Conservation (phyloP, 2,888 invertebrate species). For the Eupithecia inturbata region DNA sequence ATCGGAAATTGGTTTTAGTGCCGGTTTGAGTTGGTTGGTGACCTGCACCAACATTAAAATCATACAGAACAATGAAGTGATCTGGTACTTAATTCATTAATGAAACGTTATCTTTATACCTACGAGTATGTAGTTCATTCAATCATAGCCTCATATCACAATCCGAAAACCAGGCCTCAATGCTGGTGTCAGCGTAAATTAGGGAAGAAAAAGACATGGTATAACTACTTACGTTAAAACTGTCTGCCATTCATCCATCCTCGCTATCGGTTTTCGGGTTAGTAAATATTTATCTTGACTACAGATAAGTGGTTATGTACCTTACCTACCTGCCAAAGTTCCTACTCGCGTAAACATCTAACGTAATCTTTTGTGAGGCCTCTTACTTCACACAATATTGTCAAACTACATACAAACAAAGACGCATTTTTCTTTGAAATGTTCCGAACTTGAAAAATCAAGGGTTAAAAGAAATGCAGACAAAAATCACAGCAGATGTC, state of each 20-base stretch:
- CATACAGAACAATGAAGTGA: too few species aligned
- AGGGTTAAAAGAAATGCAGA: too few species aligned
- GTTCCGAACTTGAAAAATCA: not conserved
- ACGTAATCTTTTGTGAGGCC: not conserved
- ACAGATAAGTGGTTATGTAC: not conserved
- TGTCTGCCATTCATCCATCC: slow-evolving; percentile 8
- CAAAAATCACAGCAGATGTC: too few species aligned
- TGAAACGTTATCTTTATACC: too few species aligned
- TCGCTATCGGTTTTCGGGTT: not conserved
- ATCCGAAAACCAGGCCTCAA: not conserved
- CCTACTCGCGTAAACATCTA: not conserved
- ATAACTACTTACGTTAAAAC: not conserved
- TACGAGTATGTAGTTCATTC: too few species aligned
- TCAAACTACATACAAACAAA: not conserved
- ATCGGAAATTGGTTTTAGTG: too few species aligned
- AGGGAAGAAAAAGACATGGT: not conserved
- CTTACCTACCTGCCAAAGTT: not conserved
- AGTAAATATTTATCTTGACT: slow-evolving; percentile 5
- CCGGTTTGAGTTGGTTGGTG: too few species aligned
- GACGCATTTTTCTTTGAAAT: not conserved
- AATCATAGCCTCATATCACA: too few species aligned
- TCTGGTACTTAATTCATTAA: too few species aligned
- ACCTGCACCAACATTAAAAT: too few species aligned
- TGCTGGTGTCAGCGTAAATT: not conserved
- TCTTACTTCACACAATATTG: not conserved